phyloP scores from a whole-genome alignment of 2,797 vertebrate species.

The Zalophus californianus region DNA sequence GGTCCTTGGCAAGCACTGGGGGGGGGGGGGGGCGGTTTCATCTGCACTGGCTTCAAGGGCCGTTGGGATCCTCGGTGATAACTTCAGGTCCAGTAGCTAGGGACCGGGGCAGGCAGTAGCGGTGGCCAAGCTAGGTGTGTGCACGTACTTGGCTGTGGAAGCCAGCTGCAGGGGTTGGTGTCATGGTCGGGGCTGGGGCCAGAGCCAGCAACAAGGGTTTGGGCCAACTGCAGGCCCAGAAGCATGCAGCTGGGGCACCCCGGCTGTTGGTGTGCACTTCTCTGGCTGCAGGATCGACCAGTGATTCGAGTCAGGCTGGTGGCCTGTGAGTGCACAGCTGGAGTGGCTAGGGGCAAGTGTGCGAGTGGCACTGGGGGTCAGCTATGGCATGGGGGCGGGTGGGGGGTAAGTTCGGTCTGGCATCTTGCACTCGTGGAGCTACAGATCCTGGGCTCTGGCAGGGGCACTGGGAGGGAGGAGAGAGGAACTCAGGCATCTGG shows the following conservation, averaged over 20 bases:
- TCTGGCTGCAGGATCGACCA: neutral
- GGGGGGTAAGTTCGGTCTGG: neutral
- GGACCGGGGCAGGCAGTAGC: neutral
- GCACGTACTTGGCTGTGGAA: neutral
- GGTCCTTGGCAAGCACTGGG: neutral
- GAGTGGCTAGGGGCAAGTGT: neutral
- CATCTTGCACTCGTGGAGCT: neutral
- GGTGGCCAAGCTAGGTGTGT: neutral
- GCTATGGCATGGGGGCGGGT: accelerated
- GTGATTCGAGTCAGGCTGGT: neutral
- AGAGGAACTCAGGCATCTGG: neutral
- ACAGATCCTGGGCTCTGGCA: neutral
- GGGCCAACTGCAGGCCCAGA: neutral
- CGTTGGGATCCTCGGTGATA: neutral
- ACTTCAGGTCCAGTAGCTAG: neutral
- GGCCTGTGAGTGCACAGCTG: no score
- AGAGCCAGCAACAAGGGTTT: neutral
- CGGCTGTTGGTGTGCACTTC: neutral
- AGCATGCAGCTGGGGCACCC: no score
- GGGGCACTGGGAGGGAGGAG: neutral
- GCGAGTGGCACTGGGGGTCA: accelerated
- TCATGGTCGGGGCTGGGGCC: neutral
- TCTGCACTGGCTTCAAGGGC: no score
- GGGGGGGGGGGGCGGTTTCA: accelerated
- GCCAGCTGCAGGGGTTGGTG: neutral